These are phyloP conservation scores for Semicossyphus pulcher DNA, from an alignment of 2,113 vertebrate genomes.

Conservation along the genomic window DNA sequence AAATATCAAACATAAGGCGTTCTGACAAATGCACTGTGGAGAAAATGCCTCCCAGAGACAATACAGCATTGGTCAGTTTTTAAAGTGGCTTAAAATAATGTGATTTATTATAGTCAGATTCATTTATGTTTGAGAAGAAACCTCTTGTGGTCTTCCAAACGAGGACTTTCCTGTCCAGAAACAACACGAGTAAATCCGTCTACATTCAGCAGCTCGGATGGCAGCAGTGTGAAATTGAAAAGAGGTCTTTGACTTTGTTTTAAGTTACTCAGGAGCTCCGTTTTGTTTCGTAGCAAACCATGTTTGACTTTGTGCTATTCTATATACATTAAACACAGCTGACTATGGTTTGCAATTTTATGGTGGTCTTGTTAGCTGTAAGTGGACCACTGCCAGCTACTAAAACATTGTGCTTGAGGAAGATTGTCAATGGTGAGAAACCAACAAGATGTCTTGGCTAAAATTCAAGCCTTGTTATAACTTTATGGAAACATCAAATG, in stretches of 20 bases:
- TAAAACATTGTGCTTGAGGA: slow-evolving; percentile 47
- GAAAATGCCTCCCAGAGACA: neutral
- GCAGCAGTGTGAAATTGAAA: too few relatives aligned
- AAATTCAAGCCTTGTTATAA: slow-evolving; percentile 58
- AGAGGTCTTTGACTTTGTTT: neutral
- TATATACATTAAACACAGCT: slow-evolving; percentile 8
- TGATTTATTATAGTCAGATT: neutral
- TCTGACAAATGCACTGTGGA: neutral
- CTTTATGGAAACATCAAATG: slow-evolving; percentile 71
- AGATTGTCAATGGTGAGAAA: slow-evolving; percentile 26
- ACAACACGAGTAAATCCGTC: neutral
- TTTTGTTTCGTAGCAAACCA: slow-evolving; percentile 5
- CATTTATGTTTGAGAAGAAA: neutral
- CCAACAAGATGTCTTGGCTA: slow-evolving; percentile 31
- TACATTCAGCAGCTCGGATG: neutral
- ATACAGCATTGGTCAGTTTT: neutral
- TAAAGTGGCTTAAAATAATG: neutral
- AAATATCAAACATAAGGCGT: too few relatives aligned
- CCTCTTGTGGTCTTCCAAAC: neutral
- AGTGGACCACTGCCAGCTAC: slow-evolving; percentile 16
- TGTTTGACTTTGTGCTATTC: neutral
- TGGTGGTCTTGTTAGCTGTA: slow-evolving; percentile 24
- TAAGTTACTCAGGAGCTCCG: neutral
- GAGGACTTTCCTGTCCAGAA: neutral
- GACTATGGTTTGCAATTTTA: neutral